Evolutionary conservation across 2,888 invertebrate genomes (phyloP), one percentile per base, ranked within the genome.

Genomic region (Tuberolachnus salignus): DNA sequence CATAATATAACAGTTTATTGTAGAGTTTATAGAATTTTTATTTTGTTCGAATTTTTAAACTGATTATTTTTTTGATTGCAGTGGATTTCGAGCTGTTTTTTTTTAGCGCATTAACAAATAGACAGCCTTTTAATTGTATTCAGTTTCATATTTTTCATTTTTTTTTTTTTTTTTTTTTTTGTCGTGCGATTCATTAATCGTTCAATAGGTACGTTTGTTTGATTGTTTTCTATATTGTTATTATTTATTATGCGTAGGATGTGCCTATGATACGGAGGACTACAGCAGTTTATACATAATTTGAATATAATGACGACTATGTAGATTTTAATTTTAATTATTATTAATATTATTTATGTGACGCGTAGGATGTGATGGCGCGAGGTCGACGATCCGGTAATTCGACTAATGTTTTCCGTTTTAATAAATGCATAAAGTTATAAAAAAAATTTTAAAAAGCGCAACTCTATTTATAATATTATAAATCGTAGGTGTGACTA

Each of bases 251-350:
- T 59, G 72, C 72, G 61, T 61, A 34, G 61, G 70, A 46, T 16
- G 70, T 57, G 8, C 16, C 21, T 34, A 34, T 34, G 6, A 34
- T 34, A 4, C 42, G 23, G 55, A 55, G n/a, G n/a, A n/a, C n/a
- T n/a, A n/a, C 10, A 16, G 16, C 11, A 55, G 44, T 44, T 57
- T 71, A 70, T 34, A 64, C 44, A 21, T 26, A 55, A 72, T 72
- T 61, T 72, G 59, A 72, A 72, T 72, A 71, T 72, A 72, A 72
- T 61, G 49, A 71, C 23, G 46, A 57, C 1, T 49, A 61, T 16
- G 49, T 10, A 51, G 26, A 61, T 61, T 26, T 72, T 61, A 72
- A 51, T 72, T 49, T 51, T 61, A 16, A 51, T 51, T 51, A 61
- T 71, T 46, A 71, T 67, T 59, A 1, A 16, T 34, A 59, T 14